Evolutionary conservation across 2,888 invertebrate species (phyloP).

Genomic region (Drosophila rellima): DNA sequence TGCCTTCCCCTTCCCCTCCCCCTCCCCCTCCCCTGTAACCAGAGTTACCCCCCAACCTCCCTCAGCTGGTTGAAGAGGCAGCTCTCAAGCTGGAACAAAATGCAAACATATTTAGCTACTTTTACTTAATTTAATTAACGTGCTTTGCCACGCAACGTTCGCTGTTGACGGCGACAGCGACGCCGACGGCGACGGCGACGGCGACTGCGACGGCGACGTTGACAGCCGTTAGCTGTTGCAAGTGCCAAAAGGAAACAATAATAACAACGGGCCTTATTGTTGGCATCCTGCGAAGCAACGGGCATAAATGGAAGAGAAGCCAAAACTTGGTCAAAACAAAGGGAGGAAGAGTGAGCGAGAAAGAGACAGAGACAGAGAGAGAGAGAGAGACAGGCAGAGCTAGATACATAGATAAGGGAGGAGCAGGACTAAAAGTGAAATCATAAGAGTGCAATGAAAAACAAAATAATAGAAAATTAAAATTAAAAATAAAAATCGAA

Average conservation of each 20-base stretch:
- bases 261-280: conserved; percentile 76
- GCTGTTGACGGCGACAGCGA: conserved; percentile 37
- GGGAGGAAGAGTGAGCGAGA: not conserved
- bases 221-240: conserved; percentile 73
- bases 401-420: not conserved
- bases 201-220: conserved; percentile 35
- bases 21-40: not conserved
- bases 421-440: conserved; percentile 46
- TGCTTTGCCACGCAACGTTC: conserved; percentile 61
- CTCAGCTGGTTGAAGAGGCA: conserved; percentile 38
- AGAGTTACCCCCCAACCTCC: not conserved
- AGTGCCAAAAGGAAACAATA: conserved; percentile 78
- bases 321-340: conserved; percentile 27
- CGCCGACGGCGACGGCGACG: conserved; percentile 7
- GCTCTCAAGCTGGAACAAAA: conserved; percentile 34
- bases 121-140: conserved; percentile 81
- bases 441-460: conserved; percentile 24
- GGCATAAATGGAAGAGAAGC: not conserved
- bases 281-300: conserved; percentile 67
- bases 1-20: not conserved
- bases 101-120: conserved; percentile 79
- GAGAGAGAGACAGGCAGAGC: not conserved
- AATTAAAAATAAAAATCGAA: not conserved
- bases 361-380: not conserved
- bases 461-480: conserved; percentile 1